phyloP scores from a whole-genome alignment of 2,888 invertebrate species.

The Erannis defoliaria region DNA sequence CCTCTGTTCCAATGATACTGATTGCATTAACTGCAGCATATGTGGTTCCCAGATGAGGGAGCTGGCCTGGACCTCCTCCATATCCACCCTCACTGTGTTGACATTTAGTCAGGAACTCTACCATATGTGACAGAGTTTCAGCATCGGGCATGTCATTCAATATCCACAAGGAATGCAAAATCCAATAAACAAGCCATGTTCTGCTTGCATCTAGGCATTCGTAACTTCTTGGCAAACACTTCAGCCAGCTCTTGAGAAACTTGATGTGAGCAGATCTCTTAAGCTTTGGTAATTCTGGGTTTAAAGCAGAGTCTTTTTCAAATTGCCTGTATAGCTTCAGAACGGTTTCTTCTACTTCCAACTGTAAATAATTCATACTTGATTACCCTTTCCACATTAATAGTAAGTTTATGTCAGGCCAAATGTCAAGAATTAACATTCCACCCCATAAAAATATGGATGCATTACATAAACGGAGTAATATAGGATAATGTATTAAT shows the following conservation, averaged over 20 bases:
- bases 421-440: too few relatives aligned
- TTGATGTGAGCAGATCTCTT: conserved; percentile 88
- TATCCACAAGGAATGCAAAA: conserved; percentile 95
- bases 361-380: conserved; percentile 59
- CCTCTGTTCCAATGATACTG: conserved; percentile 94
- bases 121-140: conserved; percentile 70
- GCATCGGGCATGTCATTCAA: conserved; percentile 80
- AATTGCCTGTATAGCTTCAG: conserved; percentile 73
- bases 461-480: too few relatives aligned
- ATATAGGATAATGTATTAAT: too few relatives aligned
- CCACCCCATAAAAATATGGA: too few relatives aligned
- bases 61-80: conserved; percentile 97
- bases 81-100: conserved; percentile 95
- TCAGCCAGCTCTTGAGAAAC: conserved; percentile 90
- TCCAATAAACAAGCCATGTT: conserved; percentile 99
- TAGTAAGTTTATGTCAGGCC: neutral
- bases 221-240: conserved; percentile 89
- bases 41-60: conserved; percentile 97
- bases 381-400: neutral
- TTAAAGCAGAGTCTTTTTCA: conserved; percentile 75
- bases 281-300: conserved; percentile 87
- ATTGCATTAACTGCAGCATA: conserved; percentile 98
- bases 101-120: conserved; percentile 85
- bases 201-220: conserved; percentile 97
- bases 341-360: conserved; percentile 73